Conservation (phyloP, 2,888 invertebrate genomes). For the Girardia tigrina region DNA sequence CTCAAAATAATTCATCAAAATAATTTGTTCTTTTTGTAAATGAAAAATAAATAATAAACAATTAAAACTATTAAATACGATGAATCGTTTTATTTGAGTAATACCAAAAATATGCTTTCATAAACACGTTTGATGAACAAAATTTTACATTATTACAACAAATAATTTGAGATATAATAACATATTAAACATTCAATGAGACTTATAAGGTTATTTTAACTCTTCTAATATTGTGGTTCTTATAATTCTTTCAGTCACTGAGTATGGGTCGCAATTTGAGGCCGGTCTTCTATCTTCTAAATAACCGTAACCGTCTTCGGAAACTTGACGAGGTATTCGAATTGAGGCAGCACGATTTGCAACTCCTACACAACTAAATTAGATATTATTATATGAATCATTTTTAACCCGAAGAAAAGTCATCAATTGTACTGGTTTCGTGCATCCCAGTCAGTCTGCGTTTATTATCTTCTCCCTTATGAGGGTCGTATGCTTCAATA, state of each 20-base stretch:
- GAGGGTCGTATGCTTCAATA: constrained; percentile 87
- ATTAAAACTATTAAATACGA: too few species aligned
- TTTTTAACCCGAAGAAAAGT: constrained; percentile 63
- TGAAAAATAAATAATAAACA: too few species aligned
- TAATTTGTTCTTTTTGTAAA: too few species aligned
- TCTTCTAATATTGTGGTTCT: constrained; percentile 38
- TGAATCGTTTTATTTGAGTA: too few species aligned
- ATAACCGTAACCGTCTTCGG: constrained; percentile 81
- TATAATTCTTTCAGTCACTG: constrained; percentile 44
- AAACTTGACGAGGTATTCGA: constrained; percentile 74
- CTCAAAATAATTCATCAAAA: too few species aligned
- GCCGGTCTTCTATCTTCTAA: constrained; percentile 70
- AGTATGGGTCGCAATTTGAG: constrained; percentile 50
- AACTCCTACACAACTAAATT: constrained; percentile 29
- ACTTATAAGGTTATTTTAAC: too few species aligned
- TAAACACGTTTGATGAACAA: too few species aligned
- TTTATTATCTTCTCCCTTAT: constrained; percentile 86
- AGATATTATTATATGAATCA: background rate
- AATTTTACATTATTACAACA: too few species aligned
- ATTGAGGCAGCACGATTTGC: constrained; percentile 86
- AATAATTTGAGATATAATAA: too few species aligned
- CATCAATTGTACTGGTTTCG: constrained; percentile 89
- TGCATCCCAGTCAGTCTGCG: constrained; percentile 79
- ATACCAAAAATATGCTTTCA: too few species aligned
- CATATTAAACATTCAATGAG: too few species aligned